Evolutionary conservation across 1,140 invertebrate genomes (phyloP).

Genomic region (Macrotrachela quadricornifera): DNA sequence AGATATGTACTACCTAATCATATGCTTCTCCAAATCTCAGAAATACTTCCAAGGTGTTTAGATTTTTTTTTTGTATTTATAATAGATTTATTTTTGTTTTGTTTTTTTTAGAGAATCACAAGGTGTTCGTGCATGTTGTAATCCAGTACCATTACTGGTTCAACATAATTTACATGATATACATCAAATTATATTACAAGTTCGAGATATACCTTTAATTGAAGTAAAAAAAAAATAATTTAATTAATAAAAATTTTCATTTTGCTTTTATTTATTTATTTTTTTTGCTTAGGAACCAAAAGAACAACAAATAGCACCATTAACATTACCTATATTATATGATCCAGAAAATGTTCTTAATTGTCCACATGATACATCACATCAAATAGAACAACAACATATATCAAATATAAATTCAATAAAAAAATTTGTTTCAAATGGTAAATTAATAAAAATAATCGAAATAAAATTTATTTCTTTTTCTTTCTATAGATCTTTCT

Average conservation of each 20-base stretch:
- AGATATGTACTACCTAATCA: constrained; percentile 82
- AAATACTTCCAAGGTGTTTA: constrained; percentile 46
- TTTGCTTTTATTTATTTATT: no score
- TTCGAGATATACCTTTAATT: constrained; percentile 46
- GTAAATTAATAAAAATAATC: no score
- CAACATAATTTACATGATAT: constrained; percentile 49
- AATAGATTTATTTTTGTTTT: neutral
- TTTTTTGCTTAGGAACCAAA: neutral
- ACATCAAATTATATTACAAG: constrained; percentile 51
- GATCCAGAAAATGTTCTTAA: constrained; percentile 6
- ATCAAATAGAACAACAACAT: neutral
- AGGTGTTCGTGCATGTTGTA: constrained; percentile 75
- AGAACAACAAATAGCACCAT: neutral
- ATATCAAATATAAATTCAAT: neutral
- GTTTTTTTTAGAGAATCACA: constrained; percentile 49
- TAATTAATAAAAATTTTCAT: neutral
- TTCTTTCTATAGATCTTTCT: no score
- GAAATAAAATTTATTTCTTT: no score
- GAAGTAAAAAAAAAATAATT: constrained; percentile 30
- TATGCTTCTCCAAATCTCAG: constrained; percentile 71
- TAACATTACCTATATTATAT: neutral
- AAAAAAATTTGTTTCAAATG: no score
- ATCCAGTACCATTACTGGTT: constrained; percentile 68
- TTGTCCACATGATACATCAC: constrained; percentile 5
- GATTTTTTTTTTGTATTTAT: neutral